Evolutionary conservation across 2,888 invertebrate species (phyloP).

Genomic region (Kuschelorhynchus macadamiae): DNA sequence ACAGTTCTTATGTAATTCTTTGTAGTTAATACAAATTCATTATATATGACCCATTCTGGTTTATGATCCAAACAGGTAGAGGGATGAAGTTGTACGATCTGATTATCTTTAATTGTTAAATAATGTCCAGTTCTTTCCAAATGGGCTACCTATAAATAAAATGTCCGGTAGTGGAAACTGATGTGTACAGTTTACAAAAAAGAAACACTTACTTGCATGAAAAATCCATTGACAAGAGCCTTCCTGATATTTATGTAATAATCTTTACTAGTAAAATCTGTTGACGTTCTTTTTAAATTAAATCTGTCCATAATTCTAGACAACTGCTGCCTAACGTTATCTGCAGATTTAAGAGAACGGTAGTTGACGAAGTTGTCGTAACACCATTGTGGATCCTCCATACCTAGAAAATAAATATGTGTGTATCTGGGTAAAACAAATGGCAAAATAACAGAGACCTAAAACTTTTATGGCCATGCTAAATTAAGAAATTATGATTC

Average conservation of each 20-base stretch:
- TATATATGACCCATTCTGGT: conserved; percentile 99
- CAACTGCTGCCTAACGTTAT: conserved; percentile 97
- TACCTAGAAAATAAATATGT: conserved; percentile 84
- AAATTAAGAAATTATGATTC: too few species aligned
- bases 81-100: conserved; percentile 98
- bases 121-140: conserved; percentile 98
- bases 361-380: conserved; percentile 99
- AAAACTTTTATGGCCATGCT: too few species aligned
- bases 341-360: conserved; percentile 97
- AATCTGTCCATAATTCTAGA: conserved; percentile 99
- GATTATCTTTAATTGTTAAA: conserved; percentile 98
- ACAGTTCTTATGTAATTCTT: conserved; percentile 99
- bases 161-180: too few species aligned
- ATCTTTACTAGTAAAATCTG: conserved; percentile 98
- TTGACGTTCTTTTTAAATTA: conserved; percentile 92
- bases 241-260: conserved; percentile 99
- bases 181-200: too few species aligned
- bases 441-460: too few species aligned
- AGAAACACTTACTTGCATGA: conserved; percentile 90
- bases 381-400: conserved; percentile 99
- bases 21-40: conserved; percentile 99
- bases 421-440: too few species aligned
- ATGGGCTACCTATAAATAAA: conserved; percentile 86
- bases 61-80: conserved; percentile 99
- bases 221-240: conserved; percentile 98